Conservation (phyloP, 2,888 invertebrate genomes). For the Operophtera brumata region DNA sequence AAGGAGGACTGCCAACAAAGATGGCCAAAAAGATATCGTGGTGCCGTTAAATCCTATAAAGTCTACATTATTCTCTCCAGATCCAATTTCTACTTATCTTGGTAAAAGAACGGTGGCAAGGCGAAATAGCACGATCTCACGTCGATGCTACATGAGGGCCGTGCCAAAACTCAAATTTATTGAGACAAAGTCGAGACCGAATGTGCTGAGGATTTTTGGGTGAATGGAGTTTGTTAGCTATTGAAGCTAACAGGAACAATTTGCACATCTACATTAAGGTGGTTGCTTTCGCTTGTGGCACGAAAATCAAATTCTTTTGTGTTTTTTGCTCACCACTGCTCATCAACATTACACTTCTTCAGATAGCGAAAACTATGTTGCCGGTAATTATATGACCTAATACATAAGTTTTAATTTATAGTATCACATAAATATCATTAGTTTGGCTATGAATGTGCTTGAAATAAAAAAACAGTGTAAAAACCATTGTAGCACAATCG, state of each 20-base stretch:
- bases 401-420: no score
- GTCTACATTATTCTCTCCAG: conserved; percentile 40
- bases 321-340: no score
- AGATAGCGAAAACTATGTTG: no score
- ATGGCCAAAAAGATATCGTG: conserved; percentile 33
- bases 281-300: no score
- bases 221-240: conserved; percentile 26
- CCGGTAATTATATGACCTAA: no score
- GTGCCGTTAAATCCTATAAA: conserved; percentile 46
- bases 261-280: no score
- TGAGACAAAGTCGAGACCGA: conserved; percentile 53
- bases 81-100: conserved; percentile 39
- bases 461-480: no score
- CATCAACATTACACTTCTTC: no score
- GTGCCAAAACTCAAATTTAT: conserved; percentile 67
- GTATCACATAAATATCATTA: no score
- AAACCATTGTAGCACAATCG: no score
- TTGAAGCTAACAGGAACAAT: background rate
- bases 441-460: background rate
- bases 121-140: conserved; percentile 49
- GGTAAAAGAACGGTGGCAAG: conserved; percentile 53
- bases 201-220: conserved; percentile 41
- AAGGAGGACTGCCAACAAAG: conserved; percentile 32
- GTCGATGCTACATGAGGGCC: conserved; percentile 48
- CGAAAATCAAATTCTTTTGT: no score